A percentile compares a stretch with the other conserved stretches of the same genome.
These are phyloP conservation scores for Drosophila simulans DNA, from an alignment of 1,140 invertebrate genomes.

Conservation along the genomic window DNA sequence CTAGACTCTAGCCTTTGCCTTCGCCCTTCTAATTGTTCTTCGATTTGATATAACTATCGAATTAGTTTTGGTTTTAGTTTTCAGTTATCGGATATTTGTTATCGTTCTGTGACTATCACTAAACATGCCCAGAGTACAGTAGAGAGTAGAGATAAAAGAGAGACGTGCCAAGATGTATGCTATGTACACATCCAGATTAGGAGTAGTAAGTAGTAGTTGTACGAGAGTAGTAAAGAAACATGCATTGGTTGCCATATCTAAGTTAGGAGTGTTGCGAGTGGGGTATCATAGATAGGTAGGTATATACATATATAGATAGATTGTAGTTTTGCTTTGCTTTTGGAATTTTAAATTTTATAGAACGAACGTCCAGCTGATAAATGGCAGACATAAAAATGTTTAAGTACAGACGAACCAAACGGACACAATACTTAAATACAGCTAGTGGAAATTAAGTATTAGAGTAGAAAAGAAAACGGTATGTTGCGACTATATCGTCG, in stretches of 20 bases:
- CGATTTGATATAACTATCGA: background rate
- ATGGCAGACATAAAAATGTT: constrained; percentile 84
- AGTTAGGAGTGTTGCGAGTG: constrained; percentile 43
- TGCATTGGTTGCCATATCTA: constrained; percentile 64
- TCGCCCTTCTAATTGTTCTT: constrained; percentile 11
- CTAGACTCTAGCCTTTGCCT: constrained; percentile 6
- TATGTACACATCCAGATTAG: constrained; percentile 44
- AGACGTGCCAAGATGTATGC: constrained; percentile 50
- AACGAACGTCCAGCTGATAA: constrained; percentile 67
- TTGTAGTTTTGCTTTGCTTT: constrained; percentile 68
- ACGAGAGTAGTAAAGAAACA: constrained; percentile 57
- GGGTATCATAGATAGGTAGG: constrained; percentile 46
- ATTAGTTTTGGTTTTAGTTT: background rate
- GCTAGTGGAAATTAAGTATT: constrained; percentile 74
- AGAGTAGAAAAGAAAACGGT: constrained; percentile 66
- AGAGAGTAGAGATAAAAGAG: constrained; percentile 44
- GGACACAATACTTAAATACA: constrained; percentile 82
- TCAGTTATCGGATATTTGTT: constrained; percentile 10
- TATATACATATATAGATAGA: constrained; percentile 54
- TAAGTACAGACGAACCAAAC: constrained; percentile 84
- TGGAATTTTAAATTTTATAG: constrained; percentile 70
- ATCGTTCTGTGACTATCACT: constrained; percentile 57
- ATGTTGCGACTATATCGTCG: constrained; percentile 56
- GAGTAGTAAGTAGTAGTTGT: constrained; percentile 31
- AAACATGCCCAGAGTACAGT: constrained; percentile 56